Evolutionary conservation across 2,113 vertebrate species (phyloP).

Genomic region (Orthonyx spaldingii): DNA sequence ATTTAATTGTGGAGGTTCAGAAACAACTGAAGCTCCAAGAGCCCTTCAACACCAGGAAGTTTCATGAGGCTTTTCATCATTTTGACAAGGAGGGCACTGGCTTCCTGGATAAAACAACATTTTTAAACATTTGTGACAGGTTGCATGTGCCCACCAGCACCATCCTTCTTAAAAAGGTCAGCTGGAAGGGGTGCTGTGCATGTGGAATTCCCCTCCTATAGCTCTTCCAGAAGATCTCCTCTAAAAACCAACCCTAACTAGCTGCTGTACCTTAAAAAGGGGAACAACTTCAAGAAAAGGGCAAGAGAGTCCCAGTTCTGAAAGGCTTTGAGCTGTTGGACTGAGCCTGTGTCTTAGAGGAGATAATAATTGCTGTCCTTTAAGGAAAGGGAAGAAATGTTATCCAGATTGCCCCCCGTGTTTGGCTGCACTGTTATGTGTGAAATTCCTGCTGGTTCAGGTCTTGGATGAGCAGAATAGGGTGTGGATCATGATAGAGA

Average conservation of each 20-base stretch:
- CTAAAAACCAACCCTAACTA: neutral
- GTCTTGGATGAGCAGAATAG: neutral
- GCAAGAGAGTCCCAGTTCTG: neutral
- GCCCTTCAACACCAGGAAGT: slow-evolving; percentile 8
- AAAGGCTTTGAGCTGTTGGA: neutral
- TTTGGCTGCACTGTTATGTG: neutral
- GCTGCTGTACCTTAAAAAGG: neutral
- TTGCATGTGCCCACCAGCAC: slow-evolving; percentile 41
- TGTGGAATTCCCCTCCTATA: neutral
- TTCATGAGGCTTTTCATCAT: slow-evolving; percentile 40
- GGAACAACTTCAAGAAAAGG: neutral
- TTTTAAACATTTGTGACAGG: slow-evolving; percentile 63
- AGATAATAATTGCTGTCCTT: neutral
- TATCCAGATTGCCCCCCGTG: neutral
- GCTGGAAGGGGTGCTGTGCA: neutral
- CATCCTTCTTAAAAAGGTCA: slow-evolving; percentile 67
- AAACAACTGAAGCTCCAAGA: slow-evolving; percentile 49
- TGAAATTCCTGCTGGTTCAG: neutral
- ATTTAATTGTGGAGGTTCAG: slow-evolving; percentile 42
- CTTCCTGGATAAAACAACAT: slow-evolving; percentile 46
- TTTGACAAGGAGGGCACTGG: slow-evolving; percentile 63
- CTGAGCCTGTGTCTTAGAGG: neutral
- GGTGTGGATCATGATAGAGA: neutral
- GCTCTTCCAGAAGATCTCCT: neutral
- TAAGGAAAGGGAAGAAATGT: neutral